These are phyloP conservation scores for Maconellicoccus hirsutus DNA, from an alignment of 1,140 invertebrate species.

Conservation along the genomic window DNA sequence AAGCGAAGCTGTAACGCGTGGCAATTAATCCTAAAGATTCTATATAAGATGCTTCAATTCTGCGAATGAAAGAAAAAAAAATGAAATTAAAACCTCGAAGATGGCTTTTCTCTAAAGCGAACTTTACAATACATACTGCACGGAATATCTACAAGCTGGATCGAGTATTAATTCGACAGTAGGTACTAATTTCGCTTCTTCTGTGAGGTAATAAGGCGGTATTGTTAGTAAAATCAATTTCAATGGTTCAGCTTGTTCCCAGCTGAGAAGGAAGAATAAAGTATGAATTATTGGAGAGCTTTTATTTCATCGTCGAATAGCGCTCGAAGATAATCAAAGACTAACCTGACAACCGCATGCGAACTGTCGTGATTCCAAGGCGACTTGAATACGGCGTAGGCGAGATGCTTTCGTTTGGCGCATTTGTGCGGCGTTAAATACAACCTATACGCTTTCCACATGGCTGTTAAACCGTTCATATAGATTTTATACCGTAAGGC, in stretches of 20 bases:
- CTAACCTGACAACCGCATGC: slow-evolving; percentile 23
- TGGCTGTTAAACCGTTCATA: slow-evolving; percentile 5
- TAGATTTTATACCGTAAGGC: slow-evolving; percentile 24
- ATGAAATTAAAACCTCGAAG: not conserved
- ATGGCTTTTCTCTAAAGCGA: not conserved
- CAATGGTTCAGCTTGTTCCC: not conserved
- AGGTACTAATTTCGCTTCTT: not conserved
- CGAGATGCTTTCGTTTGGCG: slow-evolving; percentile 24
- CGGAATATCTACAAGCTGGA: not conserved
- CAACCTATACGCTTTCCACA: slow-evolving; percentile 24
- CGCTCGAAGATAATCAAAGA: no score
- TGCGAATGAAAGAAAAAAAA: not conserved
- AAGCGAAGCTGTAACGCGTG: not conserved
- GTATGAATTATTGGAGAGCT: no score
- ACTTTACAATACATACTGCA: not conserved
- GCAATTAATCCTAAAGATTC: not conserved
- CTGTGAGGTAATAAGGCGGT: not conserved
- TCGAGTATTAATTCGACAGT: not conserved
- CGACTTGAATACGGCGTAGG: slow-evolving; percentile 32
- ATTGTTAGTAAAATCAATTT: slow-evolving; percentile 11
- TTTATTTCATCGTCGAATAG: no score
- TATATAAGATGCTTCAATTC: not conserved
- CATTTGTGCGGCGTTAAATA: slow-evolving; percentile 20
- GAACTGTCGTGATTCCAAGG: slow-evolving; percentile 33
- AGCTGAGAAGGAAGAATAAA: not conserved